Conservation (phyloP, 2,797 vertebrate species). For the Furcifer pardalis region DNA sequence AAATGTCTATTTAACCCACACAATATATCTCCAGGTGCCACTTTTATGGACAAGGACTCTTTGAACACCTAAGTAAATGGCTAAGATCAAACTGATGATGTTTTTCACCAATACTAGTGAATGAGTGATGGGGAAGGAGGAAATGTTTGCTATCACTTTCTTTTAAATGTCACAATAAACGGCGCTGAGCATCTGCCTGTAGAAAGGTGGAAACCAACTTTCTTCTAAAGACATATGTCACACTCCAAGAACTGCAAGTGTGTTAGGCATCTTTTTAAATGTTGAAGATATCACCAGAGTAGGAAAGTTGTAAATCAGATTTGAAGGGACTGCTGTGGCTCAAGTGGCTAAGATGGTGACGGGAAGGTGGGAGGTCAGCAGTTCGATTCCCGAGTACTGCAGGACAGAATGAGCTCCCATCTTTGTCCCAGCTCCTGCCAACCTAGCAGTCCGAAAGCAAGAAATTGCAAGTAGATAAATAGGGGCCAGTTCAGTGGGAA, state of each 20-base stretch:
- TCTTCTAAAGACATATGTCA: background rate
- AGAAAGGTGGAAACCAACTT: background rate
- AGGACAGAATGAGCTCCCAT: too few relatives aligned
- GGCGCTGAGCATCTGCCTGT: background rate
- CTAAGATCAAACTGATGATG: background rate
- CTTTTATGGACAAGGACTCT: background rate
- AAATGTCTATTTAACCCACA: background rate
- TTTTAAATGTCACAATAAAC: background rate
- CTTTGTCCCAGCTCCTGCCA: too few relatives aligned
- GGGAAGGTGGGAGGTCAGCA: too few relatives aligned
- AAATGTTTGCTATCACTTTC: background rate
- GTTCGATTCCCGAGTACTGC: too few relatives aligned
- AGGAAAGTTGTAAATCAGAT: background rate
- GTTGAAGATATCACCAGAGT: background rate
- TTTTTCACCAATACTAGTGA: background rate
- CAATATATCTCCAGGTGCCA: background rate
- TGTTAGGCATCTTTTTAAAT: background rate
- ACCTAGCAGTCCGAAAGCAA: too few relatives aligned
- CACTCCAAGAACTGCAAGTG: background rate
- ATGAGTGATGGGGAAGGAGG: background rate
- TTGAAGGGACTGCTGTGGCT: too few relatives aligned
- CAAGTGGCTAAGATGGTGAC: too few relatives aligned
- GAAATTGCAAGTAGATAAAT: too few relatives aligned
- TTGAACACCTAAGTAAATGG: background rate
- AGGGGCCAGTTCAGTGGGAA: too few relatives aligned